Evolutionary conservation across 2,888 invertebrate genomes (phyloP).

Genomic region (Heliconius cydno): DNA sequence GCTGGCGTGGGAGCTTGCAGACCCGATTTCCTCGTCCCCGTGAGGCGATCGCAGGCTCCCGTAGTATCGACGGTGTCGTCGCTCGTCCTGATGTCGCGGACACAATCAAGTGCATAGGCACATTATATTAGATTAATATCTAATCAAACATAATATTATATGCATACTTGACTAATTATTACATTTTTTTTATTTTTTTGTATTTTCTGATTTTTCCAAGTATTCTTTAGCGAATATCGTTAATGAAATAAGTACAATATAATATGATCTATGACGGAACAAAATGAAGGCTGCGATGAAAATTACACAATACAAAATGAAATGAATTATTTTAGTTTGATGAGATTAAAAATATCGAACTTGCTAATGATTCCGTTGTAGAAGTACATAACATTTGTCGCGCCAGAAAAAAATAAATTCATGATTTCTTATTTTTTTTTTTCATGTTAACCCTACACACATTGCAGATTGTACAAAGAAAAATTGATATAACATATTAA

Average conservation of each 20-base stretch:
- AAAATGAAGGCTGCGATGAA: constrained; percentile 56
- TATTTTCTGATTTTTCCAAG: constrained; percentile 69
- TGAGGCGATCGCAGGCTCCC: constrained; percentile 56
- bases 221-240: constrained; percentile 79
- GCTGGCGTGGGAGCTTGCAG: constrained; percentile 59
- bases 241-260: constrained; percentile 82
- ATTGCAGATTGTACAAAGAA: background rate
- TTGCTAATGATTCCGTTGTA: constrained; percentile 60
- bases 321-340: constrained; percentile 65
- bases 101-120: constrained; percentile 76
- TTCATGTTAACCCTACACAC: constrained; percentile 39
- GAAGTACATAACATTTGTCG: constrained; percentile 31
- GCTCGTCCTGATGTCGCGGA: constrained; percentile 46
- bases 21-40: constrained; percentile 59
- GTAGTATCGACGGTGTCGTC: constrained; percentile 52
- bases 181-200: constrained; percentile 65
- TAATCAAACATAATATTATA: constrained; percentile 81
- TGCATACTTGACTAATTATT: constrained; percentile 71
- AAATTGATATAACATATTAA: background rate
- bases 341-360: constrained; percentile 71
- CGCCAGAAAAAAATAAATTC: constrained; percentile 33
- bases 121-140: constrained; percentile 77
- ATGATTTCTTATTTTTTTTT: constrained; percentile 43
- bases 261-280: constrained; percentile 75
- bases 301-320: constrained; percentile 66